phyloP scores from a whole-genome alignment of 2,888 invertebrate genomes.

The Pedicia rivosa region DNA sequence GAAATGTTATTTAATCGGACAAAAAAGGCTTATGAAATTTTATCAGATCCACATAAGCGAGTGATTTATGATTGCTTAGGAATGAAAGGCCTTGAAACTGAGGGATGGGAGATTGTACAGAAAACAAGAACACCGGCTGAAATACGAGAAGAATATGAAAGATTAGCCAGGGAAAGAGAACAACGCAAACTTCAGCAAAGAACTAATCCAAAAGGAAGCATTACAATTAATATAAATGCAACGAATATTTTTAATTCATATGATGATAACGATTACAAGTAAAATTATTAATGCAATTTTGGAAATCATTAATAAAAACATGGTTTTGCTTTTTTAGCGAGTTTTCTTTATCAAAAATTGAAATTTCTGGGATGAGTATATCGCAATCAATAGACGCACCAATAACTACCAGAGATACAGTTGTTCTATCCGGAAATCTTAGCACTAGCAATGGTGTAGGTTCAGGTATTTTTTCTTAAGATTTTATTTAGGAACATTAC shows the following conservation, averaged over 20 bases:
- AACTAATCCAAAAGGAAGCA: constrained; percentile 81
- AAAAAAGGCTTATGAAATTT: constrained; percentile 87
- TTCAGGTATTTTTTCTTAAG: constrained; percentile 15
- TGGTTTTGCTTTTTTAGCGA: too few relatives aligned
- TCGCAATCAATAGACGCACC: constrained; percentile 89
- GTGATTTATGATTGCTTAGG: constrained; percentile 87
- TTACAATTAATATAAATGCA: constrained; percentile 79
- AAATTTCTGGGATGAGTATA: constrained; percentile 86
- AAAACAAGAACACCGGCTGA: constrained; percentile 86
- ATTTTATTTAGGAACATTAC: background rate
- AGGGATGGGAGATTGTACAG: constrained; percentile 91
- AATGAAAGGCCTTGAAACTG: constrained; percentile 80
- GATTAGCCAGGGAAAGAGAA: constrained; percentile 67
- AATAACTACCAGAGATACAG: constrained; percentile 69
- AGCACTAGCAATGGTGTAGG: constrained; percentile 81
- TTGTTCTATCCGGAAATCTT: constrained; percentile 66
- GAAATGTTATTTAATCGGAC: constrained; percentile 84
- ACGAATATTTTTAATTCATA: constrained; percentile 83
- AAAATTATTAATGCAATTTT: constrained; percentile 15
- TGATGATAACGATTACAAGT: constrained; percentile 50
- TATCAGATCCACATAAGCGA: constrained; percentile 83
- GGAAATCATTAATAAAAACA: background rate
- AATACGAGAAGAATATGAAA: constrained; percentile 93
- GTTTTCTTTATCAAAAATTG: constrained; percentile 53
- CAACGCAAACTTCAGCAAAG: constrained; percentile 75